phyloP scores from a whole-genome alignment of 2,888 invertebrate species.

The Rhagonycha fulva region DNA sequence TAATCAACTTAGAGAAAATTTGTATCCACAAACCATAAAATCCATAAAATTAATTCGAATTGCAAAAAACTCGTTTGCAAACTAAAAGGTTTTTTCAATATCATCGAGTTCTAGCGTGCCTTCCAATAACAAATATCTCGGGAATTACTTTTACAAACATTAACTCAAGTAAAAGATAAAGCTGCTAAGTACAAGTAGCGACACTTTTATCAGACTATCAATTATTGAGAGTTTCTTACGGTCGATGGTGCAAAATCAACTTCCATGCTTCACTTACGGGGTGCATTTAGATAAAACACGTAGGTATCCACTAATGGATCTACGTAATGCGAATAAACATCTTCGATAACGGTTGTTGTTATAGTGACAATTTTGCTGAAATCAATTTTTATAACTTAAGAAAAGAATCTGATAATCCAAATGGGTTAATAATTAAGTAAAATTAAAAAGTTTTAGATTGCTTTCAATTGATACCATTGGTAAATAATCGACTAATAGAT shows the following conservation, averaged over 20 bases:
- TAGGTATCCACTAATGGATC: slow-evolving; percentile 47
- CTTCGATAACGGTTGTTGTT: neutral
- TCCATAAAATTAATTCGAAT: neutral
- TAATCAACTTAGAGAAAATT: neutral
- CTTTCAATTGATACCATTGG: slow-evolving; percentile 15
- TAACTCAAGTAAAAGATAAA: neutral
- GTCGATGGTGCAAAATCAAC: slow-evolving; percentile 45
- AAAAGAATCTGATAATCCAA: neutral
- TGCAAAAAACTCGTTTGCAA: neutral
- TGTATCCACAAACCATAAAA: neutral
- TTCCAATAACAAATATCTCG: neutral
- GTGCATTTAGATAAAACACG: slow-evolving; percentile 29
- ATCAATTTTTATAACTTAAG: neutral
- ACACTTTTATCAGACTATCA: slow-evolving; percentile 51
- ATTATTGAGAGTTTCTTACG: slow-evolving; percentile 45
- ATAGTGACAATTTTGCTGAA: neutral
- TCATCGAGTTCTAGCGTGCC: neutral
- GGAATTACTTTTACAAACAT: neutral
- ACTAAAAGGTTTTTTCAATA: neutral
- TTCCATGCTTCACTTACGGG: slow-evolving; percentile 29
- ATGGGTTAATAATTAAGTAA: neutral
- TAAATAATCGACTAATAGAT: slow-evolving; percentile 9
- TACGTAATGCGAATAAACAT: slow-evolving; percentile 10
- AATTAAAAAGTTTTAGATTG: slow-evolving; percentile 11
- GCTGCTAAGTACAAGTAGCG: slow-evolving; percentile 46